A percentile compares a stretch with the other conserved stretches of the same genome.
phyloP scores from a whole-genome alignment of 2,888 invertebrate genomes.

The Scaptomyza tumidula region DNA sequence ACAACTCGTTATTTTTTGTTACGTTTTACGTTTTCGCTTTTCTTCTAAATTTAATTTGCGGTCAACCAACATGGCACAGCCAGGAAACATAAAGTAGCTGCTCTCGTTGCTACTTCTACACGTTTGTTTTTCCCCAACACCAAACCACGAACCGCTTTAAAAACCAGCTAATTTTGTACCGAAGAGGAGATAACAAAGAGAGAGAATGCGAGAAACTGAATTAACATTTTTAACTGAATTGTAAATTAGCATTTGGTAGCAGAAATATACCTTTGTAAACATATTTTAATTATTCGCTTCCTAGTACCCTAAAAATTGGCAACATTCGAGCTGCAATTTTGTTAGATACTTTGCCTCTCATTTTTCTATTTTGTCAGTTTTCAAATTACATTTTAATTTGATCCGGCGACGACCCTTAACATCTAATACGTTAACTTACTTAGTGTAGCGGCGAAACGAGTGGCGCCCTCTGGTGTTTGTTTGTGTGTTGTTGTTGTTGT shows the following conservation, averaged over 20 bases:
- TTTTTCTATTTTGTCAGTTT: slow-evolving; percentile 21
- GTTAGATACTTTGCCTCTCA: slow-evolving; percentile 36
- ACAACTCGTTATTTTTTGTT: slow-evolving; percentile 67
- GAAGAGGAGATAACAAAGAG: neutral
- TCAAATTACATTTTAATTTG: slow-evolving; percentile 60
- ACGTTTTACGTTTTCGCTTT: slow-evolving; percentile 55
- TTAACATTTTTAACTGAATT: neutral
- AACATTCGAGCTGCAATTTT: neutral
- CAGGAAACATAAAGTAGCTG: slow-evolving; percentile 59
- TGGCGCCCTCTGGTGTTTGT: slow-evolving; percentile 29
- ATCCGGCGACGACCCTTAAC: slow-evolving; percentile 21
- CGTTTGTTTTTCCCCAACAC: neutral
- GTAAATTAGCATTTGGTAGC: neutral
- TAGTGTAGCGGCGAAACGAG: slow-evolving; percentile 42
- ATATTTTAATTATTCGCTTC: neutral
- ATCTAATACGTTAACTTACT: slow-evolving; percentile 44
- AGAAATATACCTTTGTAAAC: too few species aligned
- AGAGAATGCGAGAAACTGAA: too few species aligned
- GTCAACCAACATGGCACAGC: slow-evolving; percentile 71
- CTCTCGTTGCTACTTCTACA: slow-evolving; percentile 17
- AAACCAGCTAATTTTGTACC: slow-evolving; percentile 29
- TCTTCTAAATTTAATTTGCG: slow-evolving; percentile 78
- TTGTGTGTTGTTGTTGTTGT: neutral
- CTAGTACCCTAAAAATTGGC: neutral
- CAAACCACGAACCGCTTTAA: slow-evolving; percentile 27